Base-by-base conservation (phyloP, 2,797 vertebrate species). In the Pangasius mekongensis region DNA sequence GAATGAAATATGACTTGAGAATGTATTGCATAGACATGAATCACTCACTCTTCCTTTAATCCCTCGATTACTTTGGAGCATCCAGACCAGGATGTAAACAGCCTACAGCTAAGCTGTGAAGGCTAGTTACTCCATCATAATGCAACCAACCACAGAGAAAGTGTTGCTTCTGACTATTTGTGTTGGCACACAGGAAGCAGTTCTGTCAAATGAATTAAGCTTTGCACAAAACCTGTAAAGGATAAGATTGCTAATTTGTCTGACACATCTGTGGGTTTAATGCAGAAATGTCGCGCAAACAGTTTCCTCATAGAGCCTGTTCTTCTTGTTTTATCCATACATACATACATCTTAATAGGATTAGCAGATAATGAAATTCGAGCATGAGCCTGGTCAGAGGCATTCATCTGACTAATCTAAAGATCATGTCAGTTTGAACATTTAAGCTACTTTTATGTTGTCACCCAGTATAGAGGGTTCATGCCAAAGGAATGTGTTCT, bases 151-250 rank as follows among this genome's bases (percentile, higher is more conserved):
- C 77, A 58, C 49, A 83, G 69, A 83, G 56, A 56, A 73, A 76
- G 78, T 39, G 33, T 71, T 89, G 2, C 49, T 73, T 13, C 24
- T 62, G 33, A 77, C n/a, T 91, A 69, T 92, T 91, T 87, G 82
- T 88, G 36, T 90, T 92, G 88, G 91, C 84, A 80, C 71, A 60
- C 27, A 33, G 6, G 27, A 87, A 86, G 47, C 22, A 27, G 52
- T 82, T 90, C 90, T 92, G 83, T 91, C 91, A 92, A 62, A 67
- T 27, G 86, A 78, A 86, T 89, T 92, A 91, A 89, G 87, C 76
- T 47, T 24, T 52, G 39, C 85, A 89, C 66, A 77, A 86, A 90
- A 89, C 52, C 60, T 27, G 27, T 85, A 20, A 10, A 66, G 88
- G 85, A 87, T 82, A 62, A 78, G 30, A 84, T 91, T n/a, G 16